These are phyloP conservation scores for Nesoenas mayeri DNA, from an alignment of 2,113 vertebrate species.

Conservation along the genomic window DNA sequence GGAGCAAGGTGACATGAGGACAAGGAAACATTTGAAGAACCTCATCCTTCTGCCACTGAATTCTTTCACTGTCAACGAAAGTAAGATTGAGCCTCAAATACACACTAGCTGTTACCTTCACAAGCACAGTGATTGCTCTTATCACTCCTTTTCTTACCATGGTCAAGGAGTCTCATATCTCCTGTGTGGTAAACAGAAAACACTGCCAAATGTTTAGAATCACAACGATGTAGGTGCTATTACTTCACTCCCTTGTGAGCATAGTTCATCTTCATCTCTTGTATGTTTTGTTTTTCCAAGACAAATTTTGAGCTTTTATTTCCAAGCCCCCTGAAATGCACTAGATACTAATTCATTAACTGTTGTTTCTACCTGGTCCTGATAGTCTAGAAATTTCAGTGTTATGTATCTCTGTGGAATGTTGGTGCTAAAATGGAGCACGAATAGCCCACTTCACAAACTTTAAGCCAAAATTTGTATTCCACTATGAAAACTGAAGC, in stretches of 20 bases:
- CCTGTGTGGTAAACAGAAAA: not conserved
- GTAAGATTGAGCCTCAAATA: not conserved
- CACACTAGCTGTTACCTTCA: not conserved
- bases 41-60: not conserved
- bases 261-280: not conserved
- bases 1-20: not conserved
- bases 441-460: not conserved
- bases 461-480: not conserved
- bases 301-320: not conserved
- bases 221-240: not conserved
- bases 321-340: not conserved
- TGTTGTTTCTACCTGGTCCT: not conserved
- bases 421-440: not conserved
- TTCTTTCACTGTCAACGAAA: not conserved
- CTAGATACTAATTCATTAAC: not conserved
- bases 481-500: not conserved
- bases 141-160: not conserved
- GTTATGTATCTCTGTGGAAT: not conserved
- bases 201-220: conserved; percentile 24
- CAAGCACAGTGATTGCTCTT: not conserved
- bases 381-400: not conserved
- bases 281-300: not conserved
- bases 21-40: not conserved
- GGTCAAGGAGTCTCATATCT: not conserved
- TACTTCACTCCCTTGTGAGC: not conserved